These are phyloP conservation scores for Theretra japonica DNA, from an alignment of 2,888 invertebrate genomes.

Conservation along the genomic window DNA sequence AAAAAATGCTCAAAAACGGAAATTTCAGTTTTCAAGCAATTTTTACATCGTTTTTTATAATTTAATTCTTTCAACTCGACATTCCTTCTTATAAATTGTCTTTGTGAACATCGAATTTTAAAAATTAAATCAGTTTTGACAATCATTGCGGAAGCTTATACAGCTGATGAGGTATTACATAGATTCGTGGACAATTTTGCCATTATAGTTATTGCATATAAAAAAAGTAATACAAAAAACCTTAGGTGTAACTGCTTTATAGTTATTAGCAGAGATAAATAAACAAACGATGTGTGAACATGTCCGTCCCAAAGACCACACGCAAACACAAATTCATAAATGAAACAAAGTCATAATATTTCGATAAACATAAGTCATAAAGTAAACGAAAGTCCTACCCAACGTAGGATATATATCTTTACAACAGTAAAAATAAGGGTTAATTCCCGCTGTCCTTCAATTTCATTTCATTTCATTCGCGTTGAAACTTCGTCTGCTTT, in stretches of 20 bases:
- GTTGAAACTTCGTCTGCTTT: slow-evolving; percentile 57
- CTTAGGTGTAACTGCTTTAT: background rate
- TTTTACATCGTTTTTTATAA: background rate
- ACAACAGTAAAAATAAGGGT: slow-evolving; percentile 39
- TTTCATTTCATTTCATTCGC: slow-evolving; percentile 77
- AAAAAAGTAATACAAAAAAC: background rate
- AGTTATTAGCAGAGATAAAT: background rate
- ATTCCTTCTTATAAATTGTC: slow-evolving; percentile 11
- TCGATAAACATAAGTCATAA: slow-evolving; percentile 66
- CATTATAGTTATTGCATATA: background rate
- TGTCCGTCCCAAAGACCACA: slow-evolving; percentile 62
- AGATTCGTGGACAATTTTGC: background rate
- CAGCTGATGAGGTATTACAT: background rate
- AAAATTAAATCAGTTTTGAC: slow-evolving; percentile 4
- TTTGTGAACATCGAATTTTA: background rate
- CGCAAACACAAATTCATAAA: slow-evolving; percentile 72
- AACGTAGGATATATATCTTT: slow-evolving; percentile 37
- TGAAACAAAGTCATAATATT: slow-evolving; percentile 69
- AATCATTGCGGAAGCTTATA: background rate
- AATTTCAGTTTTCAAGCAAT: background rate
- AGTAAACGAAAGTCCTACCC: slow-evolving; percentile 53
- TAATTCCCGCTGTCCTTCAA: slow-evolving; percentile 40
- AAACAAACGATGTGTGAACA: slow-evolving; percentile 5
- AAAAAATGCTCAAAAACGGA: background rate
- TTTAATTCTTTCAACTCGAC: slow-evolving; percentile 17